These are phyloP conservation scores for Loxodonta africana DNA, from an alignment of 2,113 vertebrate species.

Conservation along the genomic window DNA sequence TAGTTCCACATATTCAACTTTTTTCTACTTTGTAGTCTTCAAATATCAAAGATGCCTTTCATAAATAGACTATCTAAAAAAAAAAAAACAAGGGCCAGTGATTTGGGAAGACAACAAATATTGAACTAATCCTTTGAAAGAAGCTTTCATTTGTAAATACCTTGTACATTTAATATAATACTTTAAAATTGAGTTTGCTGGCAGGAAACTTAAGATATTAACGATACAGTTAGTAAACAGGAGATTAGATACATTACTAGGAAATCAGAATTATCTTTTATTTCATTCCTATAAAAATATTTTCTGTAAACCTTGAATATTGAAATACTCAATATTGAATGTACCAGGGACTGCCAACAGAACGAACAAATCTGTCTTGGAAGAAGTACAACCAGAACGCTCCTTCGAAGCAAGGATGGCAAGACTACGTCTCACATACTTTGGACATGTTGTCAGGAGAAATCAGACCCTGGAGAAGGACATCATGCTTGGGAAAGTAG, in stretches of 20 bases:
- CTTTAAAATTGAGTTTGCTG: slow-evolving; percentile 74
- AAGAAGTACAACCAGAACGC: too few relatives aligned
- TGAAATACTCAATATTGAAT: not conserved
- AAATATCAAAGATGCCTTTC: slow-evolving; percentile 38
- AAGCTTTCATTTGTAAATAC: slow-evolving; percentile 46
- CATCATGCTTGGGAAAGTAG: too few relatives aligned
- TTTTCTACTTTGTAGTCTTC: not conserved
- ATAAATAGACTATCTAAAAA: slow-evolving; percentile 65
- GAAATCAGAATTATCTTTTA: slow-evolving; percentile 71
- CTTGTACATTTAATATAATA: slow-evolving; percentile 71
- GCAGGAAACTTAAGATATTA: slow-evolving; percentile 80
- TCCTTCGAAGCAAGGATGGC: too few relatives aligned
- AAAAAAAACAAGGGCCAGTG: slow-evolving; percentile 54
- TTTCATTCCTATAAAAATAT: slow-evolving; percentile 51
- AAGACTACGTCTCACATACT: too few relatives aligned
- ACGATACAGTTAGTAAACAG: slow-evolving; percentile 74
- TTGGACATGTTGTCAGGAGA: too few relatives aligned
- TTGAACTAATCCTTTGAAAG: not conserved
- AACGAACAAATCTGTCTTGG: too few relatives aligned
- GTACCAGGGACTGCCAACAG: too few relatives aligned
- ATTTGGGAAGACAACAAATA: slow-evolving; percentile 71
- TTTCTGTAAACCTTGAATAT: slow-evolving; percentile 69
- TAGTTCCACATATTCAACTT: slow-evolving; percentile 23
- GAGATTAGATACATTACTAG: not conserved
- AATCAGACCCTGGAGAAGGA: too few relatives aligned